Conservation (phyloP, 2,797 vertebrate species). For the Sphenodon punctatus region DNA sequence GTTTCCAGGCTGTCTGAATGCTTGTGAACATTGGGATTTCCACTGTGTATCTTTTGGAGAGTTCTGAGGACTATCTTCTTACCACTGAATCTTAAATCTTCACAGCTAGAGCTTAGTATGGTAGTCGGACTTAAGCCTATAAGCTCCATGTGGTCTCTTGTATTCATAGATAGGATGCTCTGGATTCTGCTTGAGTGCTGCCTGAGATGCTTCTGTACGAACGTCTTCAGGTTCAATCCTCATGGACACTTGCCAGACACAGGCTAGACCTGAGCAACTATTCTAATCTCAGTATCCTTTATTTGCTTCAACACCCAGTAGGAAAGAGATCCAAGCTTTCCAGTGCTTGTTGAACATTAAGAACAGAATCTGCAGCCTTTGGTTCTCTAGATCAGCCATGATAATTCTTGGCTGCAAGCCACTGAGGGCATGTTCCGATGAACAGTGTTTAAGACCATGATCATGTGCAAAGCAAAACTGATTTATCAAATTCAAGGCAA, state of each 20-base stretch:
- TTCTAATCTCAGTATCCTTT: conserved; percentile 9
- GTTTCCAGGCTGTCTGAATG: not conserved
- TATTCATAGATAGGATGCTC: not conserved
- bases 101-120: too few species aligned
- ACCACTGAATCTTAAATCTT: not conserved
- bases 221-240: not conserved
- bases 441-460: too few species aligned
- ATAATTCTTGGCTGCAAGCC: too few species aligned
- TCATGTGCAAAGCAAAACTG: too few species aligned
- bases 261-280: conserved; percentile 19
- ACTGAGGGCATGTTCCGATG: too few species aligned
- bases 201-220: not conserved
- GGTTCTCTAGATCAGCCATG: not conserved
- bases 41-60: not conserved
- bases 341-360: rapidly evolving
- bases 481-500: too few species aligned
- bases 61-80: not conserved
- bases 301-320: rapidly evolving
- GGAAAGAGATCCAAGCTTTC: not conserved
- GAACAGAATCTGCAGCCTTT: not conserved
- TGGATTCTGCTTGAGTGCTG: not conserved
- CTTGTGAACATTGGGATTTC: not conserved
- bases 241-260: rapidly evolving
- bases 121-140: not conserved
- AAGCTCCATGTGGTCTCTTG: not conserved